These are phyloP conservation scores for Balearica regulorum DNA, from an alignment of 2,797 vertebrate genomes.

Conservation along the genomic window DNA sequence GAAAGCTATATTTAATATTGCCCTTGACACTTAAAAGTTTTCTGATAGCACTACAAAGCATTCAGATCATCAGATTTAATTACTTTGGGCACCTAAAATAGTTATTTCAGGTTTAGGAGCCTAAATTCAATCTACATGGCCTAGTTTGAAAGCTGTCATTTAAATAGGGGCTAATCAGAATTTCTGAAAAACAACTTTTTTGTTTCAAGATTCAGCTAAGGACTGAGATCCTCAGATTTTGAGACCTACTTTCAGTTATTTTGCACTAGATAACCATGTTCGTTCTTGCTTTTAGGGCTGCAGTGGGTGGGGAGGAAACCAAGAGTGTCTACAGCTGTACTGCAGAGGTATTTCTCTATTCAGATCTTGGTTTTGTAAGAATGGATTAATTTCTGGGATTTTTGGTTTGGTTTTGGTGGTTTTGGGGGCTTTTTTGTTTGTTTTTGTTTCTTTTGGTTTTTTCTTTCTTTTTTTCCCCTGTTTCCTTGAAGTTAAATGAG, in stretches of 20 bases:
- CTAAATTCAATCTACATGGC: neutral
- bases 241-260: neutral
- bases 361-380: neutral
- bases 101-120: neutral
- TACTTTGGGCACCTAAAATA: neutral
- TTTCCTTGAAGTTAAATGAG: neutral
- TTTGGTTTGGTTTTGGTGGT: too few species aligned
- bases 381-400: neutral
- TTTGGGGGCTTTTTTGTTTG: too few species aligned
- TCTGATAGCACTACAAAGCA: neutral
- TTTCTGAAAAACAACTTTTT: neutral
- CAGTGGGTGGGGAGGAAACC: neutral
- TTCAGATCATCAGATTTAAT: neutral
- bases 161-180: neutral
- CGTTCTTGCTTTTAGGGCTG: neutral
- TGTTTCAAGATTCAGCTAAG: neutral
- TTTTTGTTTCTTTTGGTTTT: too few species aligned
- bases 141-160: neutral
- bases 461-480: fast-evolving
- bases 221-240: neutral
- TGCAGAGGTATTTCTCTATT: neutral
- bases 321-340: neutral
- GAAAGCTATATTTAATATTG: neutral
- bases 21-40: neutral
- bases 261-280: neutral